A percentile compares a stretch with the other conserved stretches of the same genome.
Evolutionary conservation across 2,113 vertebrate species (phyloP).

Genomic region (Athene cunicularia): DNA sequence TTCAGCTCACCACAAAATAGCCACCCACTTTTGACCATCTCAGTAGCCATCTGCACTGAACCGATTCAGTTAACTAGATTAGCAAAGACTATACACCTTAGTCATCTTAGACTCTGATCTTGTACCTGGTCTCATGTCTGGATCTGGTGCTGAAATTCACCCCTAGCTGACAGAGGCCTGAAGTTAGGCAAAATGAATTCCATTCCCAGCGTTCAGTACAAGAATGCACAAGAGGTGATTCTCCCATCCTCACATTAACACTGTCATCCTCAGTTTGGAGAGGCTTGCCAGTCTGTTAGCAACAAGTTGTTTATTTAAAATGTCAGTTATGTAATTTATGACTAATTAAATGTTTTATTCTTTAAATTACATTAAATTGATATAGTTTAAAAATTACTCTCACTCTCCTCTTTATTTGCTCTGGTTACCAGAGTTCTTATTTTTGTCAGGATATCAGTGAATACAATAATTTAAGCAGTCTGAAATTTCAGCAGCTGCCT

Average conservation of each 20-base stretch:
- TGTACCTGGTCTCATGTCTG: neutral
- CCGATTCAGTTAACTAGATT: neutral
- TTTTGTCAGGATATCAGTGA: neutral
- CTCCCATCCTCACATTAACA: neutral
- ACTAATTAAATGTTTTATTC: neutral
- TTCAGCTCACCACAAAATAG: neutral
- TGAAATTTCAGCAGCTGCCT: neutral
- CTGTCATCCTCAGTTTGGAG: neutral
- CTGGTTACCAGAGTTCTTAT: neutral
- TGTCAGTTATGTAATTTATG: constrained; percentile 19
- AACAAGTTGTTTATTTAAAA: constrained; percentile 38
- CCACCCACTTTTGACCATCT: neutral
- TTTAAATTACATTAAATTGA: neutral
- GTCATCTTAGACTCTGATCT: neutral
- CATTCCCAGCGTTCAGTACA: neutral
- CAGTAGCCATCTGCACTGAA: neutral
- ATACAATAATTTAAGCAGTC: neutral
- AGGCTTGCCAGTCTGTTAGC: neutral
- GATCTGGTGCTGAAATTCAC: neutral
- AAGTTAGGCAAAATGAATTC: neutral
- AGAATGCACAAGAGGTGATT: neutral
- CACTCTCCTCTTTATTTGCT: neutral
- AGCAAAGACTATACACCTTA: neutral
- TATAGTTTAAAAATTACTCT: neutral
- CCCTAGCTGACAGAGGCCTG: neutral